These are phyloP conservation scores for Drymonia ruficornis DNA, from an alignment of 2,888 invertebrate genomes.

Conservation along the genomic window DNA sequence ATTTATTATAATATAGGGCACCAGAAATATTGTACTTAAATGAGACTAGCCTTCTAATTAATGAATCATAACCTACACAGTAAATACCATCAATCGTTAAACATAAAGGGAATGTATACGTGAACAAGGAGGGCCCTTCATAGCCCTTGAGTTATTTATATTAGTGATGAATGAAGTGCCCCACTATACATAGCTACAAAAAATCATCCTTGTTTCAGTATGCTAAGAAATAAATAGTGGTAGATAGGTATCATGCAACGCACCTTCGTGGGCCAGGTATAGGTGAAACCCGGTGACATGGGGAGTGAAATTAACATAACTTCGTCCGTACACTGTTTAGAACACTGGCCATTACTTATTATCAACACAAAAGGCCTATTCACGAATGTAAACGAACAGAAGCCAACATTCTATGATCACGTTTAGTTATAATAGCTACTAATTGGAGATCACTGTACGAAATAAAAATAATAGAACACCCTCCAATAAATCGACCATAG, in stretches of 20 bases:
- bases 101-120: conserved; percentile 32
- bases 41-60: neutral
- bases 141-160: conserved; percentile 60
- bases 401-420: conserved; percentile 54
- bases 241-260: conserved; percentile 54
- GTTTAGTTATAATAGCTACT: conserved; percentile 60
- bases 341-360: conserved; percentile 68
- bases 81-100: conserved; percentile 32
- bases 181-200: conserved; percentile 22
- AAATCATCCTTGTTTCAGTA: conserved; percentile 10
- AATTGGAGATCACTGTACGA: conserved; percentile 40
- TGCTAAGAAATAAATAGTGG: conserved; percentile 15
- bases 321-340: conserved; percentile 70
- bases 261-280: conserved; percentile 78
- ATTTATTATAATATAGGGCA: too few relatives aligned
- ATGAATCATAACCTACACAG: conserved; percentile 6
- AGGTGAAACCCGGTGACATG: conserved; percentile 79
- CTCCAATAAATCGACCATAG: conserved; percentile 59
- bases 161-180: conserved; percentile 41
- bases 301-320: conserved; percentile 76
- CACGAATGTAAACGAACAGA: conserved; percentile 41
- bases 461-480: conserved; percentile 54
- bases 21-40: too few relatives aligned
- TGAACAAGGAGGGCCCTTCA: conserved; percentile 57
- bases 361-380: conserved; percentile 45